Evolutionary conservation across 2,113 vertebrate species (phyloP), one percentile per base, ranked within the genome.

Genomic region (Perccottus glenii): DNA sequence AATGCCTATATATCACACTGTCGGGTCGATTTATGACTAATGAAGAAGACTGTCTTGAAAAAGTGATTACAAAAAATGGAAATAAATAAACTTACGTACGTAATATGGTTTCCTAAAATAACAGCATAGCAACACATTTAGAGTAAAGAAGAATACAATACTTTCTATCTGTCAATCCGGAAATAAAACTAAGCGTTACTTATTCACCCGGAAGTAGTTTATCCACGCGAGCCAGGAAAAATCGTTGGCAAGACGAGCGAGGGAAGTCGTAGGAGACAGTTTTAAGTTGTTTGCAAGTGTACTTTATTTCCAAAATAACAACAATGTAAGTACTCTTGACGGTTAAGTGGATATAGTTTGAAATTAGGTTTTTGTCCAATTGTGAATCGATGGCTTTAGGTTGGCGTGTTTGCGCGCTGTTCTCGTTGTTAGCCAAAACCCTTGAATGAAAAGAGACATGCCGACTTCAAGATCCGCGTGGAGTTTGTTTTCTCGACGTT

Each of bases 131-230:
- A 8, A 9, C 5, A 1, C 27, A 32, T 1, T 9, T 0, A 38
- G 3, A 55, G 36, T 8, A 55, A 9, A 55, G 1, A 35, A n/a
- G 14, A 5, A 11, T 6, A n/a, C 14, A 36, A 55, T 12, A 46
- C 10, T 11, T 27, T 27, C 19, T 2, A 27, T 1, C 19, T 12
- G 3, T 27, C 19, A 27, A 88, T 77, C 88, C 86, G 88, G 86
- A 19, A 71, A 60, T 75, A 44, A 0, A 2, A 9, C 3, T 2
- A 5, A 43, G 0, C 4, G 57, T 56, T 1, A 52, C 7, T 14
- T 0, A 2, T 3, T 38, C 2, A 81, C 64, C 86, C 86, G 89
- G 89, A 90, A 85, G 86, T 78, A 64, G 40, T 6, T 36, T 0
- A 0, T 64, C n/a, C 83, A 85, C 78, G 70, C 78, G 64, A 61